Base-by-base conservation (phyloP, 1,140 invertebrate genomes). In the Euwallacea similis region DNA sequence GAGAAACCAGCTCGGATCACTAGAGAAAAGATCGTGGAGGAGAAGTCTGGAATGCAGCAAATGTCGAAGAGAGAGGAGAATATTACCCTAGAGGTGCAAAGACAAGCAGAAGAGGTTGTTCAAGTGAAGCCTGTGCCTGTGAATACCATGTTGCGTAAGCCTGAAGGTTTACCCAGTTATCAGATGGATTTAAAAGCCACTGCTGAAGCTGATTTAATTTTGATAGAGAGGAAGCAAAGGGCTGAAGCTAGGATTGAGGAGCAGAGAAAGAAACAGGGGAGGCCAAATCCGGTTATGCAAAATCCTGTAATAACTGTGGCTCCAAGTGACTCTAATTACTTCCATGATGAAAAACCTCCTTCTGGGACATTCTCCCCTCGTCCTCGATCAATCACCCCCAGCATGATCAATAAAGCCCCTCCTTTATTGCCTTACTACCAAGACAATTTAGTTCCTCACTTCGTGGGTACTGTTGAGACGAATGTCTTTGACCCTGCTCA, bases 351-450 rank as follows among this genome's bases (percentile, higher is more conserved):
- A 21, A 71, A 63, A 8, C 64, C 64, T 43, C 63, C 60, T 44
- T 65, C 63, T 42, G 55, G 47, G 8, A 67, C 76, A 42, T 77
- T 78, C 71, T 78, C 78, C n/a, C 75, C 78, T 44, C 44, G 76
- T 15, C 76, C 79, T 16, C 80, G 88, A 56, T 82, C 87, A 33
- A 83, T 83, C 66, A 88, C 87, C 58, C 88, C 88, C 2, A 87
- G 86, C 79, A 79, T 86, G 79, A 88, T 87, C 66, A 88, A 87
- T 79, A 89, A 89, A 83, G 86, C 87, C 60, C 86, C 87, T 0
- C 86, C 88, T 10, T 83, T 87, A 64, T 83, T 89, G 67, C 88
- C 88, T 15, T 86, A 85, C 78, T 89, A 89, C 77, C 88, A 89
- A 79, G 86, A 87, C 79, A 88, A 88, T 80, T 83, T 89, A 72